Percentiles rank a stretch among this genome's conserved stretches.
Conservation (phyloP, 2,888 invertebrate genomes). For the Fragum sueziense region DNA sequence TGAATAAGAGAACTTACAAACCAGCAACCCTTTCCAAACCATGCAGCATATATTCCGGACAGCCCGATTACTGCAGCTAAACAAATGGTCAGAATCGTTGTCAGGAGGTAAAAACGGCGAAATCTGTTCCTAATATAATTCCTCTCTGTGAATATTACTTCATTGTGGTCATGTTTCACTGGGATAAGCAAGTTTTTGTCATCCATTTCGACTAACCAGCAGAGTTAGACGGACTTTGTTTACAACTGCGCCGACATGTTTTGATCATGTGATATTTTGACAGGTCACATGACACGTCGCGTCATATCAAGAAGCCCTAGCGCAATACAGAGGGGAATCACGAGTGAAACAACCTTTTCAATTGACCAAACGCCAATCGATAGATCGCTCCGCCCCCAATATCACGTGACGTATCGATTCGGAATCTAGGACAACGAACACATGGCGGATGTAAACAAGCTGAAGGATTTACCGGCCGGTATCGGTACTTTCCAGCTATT, state of each 20-base stretch:
- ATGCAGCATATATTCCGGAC: constrained; percentile 22
- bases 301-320: no score
- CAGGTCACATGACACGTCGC: constrained; percentile 16
- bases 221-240: background rate
- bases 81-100: constrained; percentile 38
- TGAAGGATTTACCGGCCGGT: no score
- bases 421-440: no score
- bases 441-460: no score
- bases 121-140: background rate
- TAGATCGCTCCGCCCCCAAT: no score
- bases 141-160: background rate
- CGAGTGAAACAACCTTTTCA: no score
- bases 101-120: constrained; percentile 15
- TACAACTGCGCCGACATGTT: constrained; percentile 34
- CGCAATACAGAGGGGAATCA: no score
- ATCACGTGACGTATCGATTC: no score
- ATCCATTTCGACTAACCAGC: background rate
- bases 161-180: background rate
- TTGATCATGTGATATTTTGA: constrained; percentile 31
- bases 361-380: no score
- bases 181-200: background rate
- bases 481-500: no score
- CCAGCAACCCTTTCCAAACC: background rate
- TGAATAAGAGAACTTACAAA: no score
- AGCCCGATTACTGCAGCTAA: constrained; percentile 23